phyloP scores from a whole-genome alignment of 2,797 vertebrate species.

The Tiaroga cobitis region DNA sequence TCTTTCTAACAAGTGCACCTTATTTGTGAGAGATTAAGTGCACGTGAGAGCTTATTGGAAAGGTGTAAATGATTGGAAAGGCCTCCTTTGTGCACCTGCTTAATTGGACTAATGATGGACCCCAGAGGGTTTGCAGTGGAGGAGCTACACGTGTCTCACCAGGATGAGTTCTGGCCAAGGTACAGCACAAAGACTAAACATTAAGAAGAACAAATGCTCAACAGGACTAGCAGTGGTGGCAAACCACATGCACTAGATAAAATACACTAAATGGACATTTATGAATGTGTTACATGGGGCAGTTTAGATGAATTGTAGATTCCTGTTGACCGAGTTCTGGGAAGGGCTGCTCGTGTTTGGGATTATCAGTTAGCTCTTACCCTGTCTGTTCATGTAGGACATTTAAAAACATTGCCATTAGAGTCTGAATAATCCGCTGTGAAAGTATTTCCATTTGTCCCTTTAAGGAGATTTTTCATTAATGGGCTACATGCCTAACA shows the following conservation, averaged over 20 bases:
- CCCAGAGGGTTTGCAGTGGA: conserved; percentile 79
- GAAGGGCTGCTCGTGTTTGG: conserved; percentile 70
- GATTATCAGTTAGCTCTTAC: conserved; percentile 75
- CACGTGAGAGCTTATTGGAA: conserved; percentile 87
- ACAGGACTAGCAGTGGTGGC: no score
- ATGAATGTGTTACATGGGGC: conserved; percentile 43
- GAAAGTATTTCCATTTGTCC: conserved; percentile 77
- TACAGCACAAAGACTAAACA: neutral
- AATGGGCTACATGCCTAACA: conserved; percentile 77
- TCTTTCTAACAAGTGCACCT: conserved; percentile 87
- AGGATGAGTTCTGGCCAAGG: conserved; percentile 30
- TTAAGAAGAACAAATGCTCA: neutral
- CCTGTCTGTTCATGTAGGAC: conserved; percentile 62
- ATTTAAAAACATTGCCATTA: conserved; percentile 77
- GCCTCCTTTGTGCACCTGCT: conserved; percentile 87
- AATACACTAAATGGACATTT: neutral
- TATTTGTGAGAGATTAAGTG: conserved; percentile 94
- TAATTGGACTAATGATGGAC: conserved; percentile 91
- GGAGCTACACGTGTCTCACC: conserved; percentile 63
- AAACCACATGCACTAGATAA: neutral
- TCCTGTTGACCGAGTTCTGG: conserved; percentile 60
- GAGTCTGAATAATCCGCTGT: conserved; percentile 78
- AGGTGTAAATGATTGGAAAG: conserved; percentile 91
- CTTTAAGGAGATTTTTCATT: conserved; percentile 83
- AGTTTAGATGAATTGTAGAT: neutral